Evolutionary conservation across 2,797 vertebrate genomes (phyloP).

Genomic region (Parambassis ranga): DNA sequence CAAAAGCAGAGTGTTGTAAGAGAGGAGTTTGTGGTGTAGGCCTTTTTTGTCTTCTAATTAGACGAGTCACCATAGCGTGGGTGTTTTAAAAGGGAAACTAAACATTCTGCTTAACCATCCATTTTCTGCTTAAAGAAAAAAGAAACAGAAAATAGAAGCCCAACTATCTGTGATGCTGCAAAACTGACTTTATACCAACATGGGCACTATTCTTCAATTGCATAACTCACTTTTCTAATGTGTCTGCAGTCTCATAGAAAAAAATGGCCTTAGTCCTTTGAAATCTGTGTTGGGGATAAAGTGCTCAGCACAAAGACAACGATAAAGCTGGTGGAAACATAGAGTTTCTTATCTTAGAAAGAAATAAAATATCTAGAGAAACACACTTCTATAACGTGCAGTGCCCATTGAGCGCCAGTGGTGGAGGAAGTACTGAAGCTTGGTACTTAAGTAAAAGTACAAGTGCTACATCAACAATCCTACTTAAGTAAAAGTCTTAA

Average conservation of each 20-base stretch:
- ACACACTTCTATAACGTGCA: no score
- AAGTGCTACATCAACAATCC: no score
- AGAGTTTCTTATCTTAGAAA: slow-evolving; percentile 27
- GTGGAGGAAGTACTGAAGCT: no score
- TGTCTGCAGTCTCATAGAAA: slow-evolving; percentile 17
- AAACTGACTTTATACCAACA: slow-evolving; percentile 2
- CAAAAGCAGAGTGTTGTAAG: slow-evolving; percentile 36
- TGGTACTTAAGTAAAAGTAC: no score
- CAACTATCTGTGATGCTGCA: slow-evolving; percentile 20
- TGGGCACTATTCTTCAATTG: slow-evolving; percentile 21
- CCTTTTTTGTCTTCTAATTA: slow-evolving; percentile 48
- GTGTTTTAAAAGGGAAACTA: slow-evolving; percentile 19
- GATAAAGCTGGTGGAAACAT: slow-evolving; percentile 27
- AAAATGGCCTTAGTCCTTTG: slow-evolving; percentile 32
- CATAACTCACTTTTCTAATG: slow-evolving; percentile 32
- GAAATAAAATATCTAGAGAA: no score
- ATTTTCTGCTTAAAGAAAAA: slow-evolving; percentile 2
- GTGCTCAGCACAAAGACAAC: slow-evolving; percentile 23
- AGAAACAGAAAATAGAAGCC: slow-evolving; percentile 8
- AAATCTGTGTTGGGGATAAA: slow-evolving; percentile 45
- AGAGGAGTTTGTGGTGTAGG: slow-evolving; percentile 12
- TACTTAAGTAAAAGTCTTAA: no score
- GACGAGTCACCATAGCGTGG: slow-evolving; percentile 28
- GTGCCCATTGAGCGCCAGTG: no score
- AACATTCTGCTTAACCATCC: slow-evolving; percentile 24